Conservation (phyloP, 2,113 vertebrate species). For the Percopsis transmontana region DNA sequence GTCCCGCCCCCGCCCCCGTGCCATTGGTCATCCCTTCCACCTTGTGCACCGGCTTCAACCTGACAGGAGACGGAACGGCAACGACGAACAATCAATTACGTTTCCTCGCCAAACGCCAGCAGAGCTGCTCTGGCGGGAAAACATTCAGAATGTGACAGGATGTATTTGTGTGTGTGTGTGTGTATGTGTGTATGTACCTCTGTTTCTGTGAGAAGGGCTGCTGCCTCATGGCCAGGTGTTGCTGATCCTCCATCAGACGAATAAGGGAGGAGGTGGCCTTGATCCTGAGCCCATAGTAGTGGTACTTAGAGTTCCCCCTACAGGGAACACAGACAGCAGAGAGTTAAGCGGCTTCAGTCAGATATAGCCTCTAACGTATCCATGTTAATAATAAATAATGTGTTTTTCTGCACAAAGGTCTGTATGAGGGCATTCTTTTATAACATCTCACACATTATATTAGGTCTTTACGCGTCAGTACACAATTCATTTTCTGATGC, state of each 20-base stretch:
- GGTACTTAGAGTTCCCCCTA: constrained; percentile 94
- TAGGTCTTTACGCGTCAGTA: too few species aligned
- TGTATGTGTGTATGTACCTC: constrained; percentile 73
- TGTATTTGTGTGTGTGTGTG: not conserved
- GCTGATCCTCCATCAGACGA: constrained; percentile 92
- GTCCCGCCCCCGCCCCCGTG: constrained; percentile 80
- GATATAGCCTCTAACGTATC: too few species aligned
- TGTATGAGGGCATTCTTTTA: too few species aligned
- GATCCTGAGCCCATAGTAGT: constrained; percentile 93
- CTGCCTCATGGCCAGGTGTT: constrained; percentile 92
- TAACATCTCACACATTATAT: too few species aligned
- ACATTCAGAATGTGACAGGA: not conserved
- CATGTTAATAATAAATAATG: too few species aligned
- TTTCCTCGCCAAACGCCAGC: not conserved
- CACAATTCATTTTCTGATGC: too few species aligned
- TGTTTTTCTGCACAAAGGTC: too few species aligned
- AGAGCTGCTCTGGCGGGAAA: too few species aligned
- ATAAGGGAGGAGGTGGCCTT: constrained; percentile 90
- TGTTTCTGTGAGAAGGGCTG: constrained; percentile 95
- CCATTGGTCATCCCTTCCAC: constrained; percentile 93
- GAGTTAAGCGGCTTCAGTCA: constrained; percentile 1
- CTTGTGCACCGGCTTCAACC: constrained; percentile 92
- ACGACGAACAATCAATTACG: constrained; percentile 8
- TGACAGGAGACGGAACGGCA: constrained; percentile 43
- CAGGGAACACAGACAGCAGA: constrained; percentile 7